phyloP scores from a whole-genome alignment of 2,888 invertebrate species.

The Phortica okadai region DNA sequence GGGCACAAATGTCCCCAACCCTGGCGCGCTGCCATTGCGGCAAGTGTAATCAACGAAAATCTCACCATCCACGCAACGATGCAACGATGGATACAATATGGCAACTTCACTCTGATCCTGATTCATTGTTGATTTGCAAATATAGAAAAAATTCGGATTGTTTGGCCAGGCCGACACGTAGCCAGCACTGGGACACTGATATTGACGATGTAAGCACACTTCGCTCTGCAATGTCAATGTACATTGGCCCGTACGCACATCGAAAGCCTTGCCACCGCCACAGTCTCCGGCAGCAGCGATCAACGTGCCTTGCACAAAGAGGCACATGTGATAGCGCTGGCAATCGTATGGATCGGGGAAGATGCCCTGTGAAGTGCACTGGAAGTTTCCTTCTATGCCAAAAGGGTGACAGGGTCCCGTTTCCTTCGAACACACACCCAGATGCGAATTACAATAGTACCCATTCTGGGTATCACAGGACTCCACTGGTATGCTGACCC shows the following conservation, averaged over 20 bases:
- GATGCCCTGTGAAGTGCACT: constrained; percentile 74
- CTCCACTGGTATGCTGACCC: constrained; percentile 75
- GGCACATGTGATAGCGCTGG: constrained; percentile 76
- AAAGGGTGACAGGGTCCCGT: constrained; percentile 76
- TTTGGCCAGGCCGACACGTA: constrained; percentile 73
- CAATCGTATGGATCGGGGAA: constrained; percentile 76
- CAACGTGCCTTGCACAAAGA: constrained; percentile 71
- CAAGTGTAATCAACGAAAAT: constrained; percentile 69
- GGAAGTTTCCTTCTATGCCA: constrained; percentile 74
- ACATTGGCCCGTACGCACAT: constrained; percentile 73
- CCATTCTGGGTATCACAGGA: constrained; percentile 73
- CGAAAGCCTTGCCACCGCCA: constrained; percentile 72
- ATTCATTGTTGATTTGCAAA: constrained; percentile 74
- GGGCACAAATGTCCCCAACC: not conserved
- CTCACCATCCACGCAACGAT: constrained; percentile 74
- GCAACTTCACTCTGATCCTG: constrained; percentile 67
- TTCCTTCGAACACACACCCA: constrained; percentile 70
- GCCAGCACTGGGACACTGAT: constrained; percentile 68
- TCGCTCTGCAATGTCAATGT: constrained; percentile 63
- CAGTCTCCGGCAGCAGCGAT: constrained; percentile 74
- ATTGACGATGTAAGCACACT: constrained; percentile 69
- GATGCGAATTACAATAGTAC: constrained; percentile 71
- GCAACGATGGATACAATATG: constrained; percentile 73
- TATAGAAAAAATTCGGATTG: constrained; percentile 74
- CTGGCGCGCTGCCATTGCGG: constrained; percentile 46